A percentile compares a stretch with the other conserved stretches of the same genome.
phyloP scores from a whole-genome alignment of 2,113 vertebrate genomes.

The Labeo rohita region DNA sequence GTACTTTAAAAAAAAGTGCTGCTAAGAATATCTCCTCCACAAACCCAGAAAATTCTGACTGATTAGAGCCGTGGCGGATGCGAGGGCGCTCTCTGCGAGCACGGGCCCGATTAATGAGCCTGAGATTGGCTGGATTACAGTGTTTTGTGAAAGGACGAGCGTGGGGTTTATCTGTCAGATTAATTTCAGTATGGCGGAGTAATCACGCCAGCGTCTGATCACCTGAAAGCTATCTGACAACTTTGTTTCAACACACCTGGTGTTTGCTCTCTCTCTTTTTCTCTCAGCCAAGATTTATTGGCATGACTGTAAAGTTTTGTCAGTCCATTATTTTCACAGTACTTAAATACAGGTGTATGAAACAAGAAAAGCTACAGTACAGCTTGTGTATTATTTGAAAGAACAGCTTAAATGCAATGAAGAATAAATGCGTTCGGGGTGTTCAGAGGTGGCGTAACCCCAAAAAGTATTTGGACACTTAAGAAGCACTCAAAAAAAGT shows the following conservation, averaged over 20 bases:
- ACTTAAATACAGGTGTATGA: background rate
- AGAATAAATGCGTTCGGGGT: background rate
- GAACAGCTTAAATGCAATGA: background rate
- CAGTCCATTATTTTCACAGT: background rate
- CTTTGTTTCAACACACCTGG: conserved; percentile 9
- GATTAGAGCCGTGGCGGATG: conserved; percentile 12
- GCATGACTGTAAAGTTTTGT: conserved; percentile 1
- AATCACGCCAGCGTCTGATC: conserved; percentile 5
- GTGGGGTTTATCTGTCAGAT: conserved; percentile 36
- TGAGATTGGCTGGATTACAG: conserved; percentile 42
- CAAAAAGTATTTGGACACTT: background rate
- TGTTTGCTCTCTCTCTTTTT: background rate
- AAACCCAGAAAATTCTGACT: conserved; percentile 25
- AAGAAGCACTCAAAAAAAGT: background rate
- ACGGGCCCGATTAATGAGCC: conserved; percentile 27
- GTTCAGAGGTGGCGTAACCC: background rate
- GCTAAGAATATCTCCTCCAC: conserved; percentile 48
- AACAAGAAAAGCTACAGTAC: background rate
- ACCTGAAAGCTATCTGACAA: conserved; percentile 20
- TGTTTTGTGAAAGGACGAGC: conserved; percentile 1
- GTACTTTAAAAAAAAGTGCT: conserved; percentile 32
- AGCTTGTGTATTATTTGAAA: background rate
- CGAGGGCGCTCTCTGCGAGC: conserved; percentile 4
- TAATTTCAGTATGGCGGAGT: conserved; percentile 36
- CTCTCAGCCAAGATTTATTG: conserved; percentile 15